Percentiles rank a stretch among this genome's conserved stretches.
Evolutionary conservation across 2,113 vertebrate species (phyloP).

Genomic region (Dipodomys ordii): DNA sequence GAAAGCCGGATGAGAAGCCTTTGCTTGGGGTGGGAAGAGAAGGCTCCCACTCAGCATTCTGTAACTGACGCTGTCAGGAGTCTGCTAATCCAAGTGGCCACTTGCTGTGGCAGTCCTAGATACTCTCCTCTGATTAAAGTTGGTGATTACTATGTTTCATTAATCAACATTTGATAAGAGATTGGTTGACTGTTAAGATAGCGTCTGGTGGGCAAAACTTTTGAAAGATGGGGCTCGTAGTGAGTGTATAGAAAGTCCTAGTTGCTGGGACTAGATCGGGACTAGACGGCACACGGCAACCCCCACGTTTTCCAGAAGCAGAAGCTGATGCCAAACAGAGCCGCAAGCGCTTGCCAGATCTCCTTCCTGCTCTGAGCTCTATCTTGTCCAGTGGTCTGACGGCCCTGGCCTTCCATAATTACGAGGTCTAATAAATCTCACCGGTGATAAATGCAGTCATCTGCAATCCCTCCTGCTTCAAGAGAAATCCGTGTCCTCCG

Average conservation of each 20-base stretch:
- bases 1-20: no score
- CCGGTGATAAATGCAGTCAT: constrained; percentile 54
- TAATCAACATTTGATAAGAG: constrained; percentile 41
- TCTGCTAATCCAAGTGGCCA: neutral
- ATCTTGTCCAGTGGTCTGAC: constrained; percentile 45
- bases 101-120: neutral
- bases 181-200: constrained; percentile 22
- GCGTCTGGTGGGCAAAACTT: constrained; percentile 35
- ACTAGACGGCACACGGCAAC: neutral
- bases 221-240: neutral
- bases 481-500: constrained; percentile 54
- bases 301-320: constrained; percentile 46
- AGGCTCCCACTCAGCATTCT: neutral
- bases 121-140: constrained; percentile 11
- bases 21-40: neutral
- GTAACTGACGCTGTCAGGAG: neutral
- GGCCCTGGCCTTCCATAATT: constrained; percentile 30
- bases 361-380: constrained; percentile 29
- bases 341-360: constrained; percentile 38
- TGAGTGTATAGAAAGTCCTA: neutral
- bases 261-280: neutral
- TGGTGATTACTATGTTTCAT: constrained; percentile 16
- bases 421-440: constrained; percentile 56
- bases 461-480: constrained; percentile 41
- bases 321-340: neutral